Evolutionary conservation across 2,888 invertebrate genomes (phyloP), one percentile per base, ranked within the genome.

Genomic region (Ferrisia virgata): DNA sequence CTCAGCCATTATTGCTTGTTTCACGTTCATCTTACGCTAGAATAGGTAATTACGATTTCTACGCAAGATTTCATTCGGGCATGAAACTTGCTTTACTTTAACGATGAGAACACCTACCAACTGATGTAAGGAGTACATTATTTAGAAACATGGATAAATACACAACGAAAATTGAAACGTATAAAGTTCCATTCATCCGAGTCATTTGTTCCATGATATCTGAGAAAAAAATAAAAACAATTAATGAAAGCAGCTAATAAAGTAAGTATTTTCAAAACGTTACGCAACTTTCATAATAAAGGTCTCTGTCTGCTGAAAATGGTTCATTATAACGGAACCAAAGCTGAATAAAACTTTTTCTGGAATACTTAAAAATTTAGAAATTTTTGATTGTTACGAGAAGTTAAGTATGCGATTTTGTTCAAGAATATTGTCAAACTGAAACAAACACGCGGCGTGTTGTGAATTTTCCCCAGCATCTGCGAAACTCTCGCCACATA

Each of bases 71-170:
- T 28, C 64, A 64, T 64, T 64, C 64, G 64, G 36, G 28, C 36
- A 18, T 36, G 18, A 76, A 33, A 76, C 36, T 36, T 9, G 28
- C 3, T 64, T 28, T 15, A 64, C 25, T 31, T n/a, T n/a, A n/a
- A n/a, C n/a, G 25, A 64, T 28, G 64, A 15, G 28, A 76, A 72
- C 47, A 76, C 93, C 92, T 89, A 97, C 96, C 97, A 80, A 97
- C 93, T 47, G 96, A 94, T 43, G 96, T 96, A 78, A 96, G 91
- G 28, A 97, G 91, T 86, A 96, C 92, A 89, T 96, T 97, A 90
- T 97, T 96, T 88, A 95, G 89, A 87, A 95, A 91, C 88, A 95
- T 92, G 1, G 94, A 93, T 85, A 94, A 89, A 88, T 95, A 95
- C 82, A 95, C 92, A 85, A 93, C 90, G 31, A 90, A 86, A 84